Percentiles rank a stretch among this genome's conserved stretches.
Conservation (phyloP, 2,113 vertebrate genomes). For the Suncus etruscus region DNA sequence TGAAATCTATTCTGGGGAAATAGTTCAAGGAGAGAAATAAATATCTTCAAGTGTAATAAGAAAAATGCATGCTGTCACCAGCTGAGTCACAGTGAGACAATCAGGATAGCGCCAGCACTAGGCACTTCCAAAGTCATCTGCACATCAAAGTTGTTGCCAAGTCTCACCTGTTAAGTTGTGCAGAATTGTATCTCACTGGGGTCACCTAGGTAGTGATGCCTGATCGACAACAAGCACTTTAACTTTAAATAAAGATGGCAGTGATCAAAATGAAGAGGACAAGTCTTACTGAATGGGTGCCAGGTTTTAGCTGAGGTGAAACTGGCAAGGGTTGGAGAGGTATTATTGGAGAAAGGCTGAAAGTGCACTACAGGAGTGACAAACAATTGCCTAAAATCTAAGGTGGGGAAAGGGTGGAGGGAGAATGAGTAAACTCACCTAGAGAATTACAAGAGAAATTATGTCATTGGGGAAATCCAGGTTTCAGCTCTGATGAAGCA, state of each 20-base stretch:
- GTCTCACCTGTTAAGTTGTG: neutral
- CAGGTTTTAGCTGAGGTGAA: neutral
- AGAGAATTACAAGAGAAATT: neutral
- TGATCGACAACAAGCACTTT: neutral
- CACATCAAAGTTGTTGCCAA: neutral
- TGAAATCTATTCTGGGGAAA: slow-evolving; percentile 4
- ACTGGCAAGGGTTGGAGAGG: neutral
- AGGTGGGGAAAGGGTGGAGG: neutral
- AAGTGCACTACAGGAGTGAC: neutral
- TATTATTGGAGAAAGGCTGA: neutral
- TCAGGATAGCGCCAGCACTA: neutral
- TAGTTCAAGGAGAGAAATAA: neutral
- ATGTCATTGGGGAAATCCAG: slow-evolving; percentile 74
- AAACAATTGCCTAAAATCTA: neutral
- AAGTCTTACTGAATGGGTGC: neutral
- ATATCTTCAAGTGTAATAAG: neutral
- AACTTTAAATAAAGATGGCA: neutral
- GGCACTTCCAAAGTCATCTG: neutral
- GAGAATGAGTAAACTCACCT: neutral
- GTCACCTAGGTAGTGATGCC: neutral
- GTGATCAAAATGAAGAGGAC: neutral
- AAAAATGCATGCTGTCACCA: neutral
- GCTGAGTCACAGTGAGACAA: neutral
- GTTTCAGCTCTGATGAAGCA: slow-evolving; percentile 46
- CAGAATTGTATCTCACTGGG: neutral